Evolutionary conservation across 2,797 vertebrate species (phyloP), one percentile per base, ranked within the genome.

Genomic region (Aphelocoma californica): DNA sequence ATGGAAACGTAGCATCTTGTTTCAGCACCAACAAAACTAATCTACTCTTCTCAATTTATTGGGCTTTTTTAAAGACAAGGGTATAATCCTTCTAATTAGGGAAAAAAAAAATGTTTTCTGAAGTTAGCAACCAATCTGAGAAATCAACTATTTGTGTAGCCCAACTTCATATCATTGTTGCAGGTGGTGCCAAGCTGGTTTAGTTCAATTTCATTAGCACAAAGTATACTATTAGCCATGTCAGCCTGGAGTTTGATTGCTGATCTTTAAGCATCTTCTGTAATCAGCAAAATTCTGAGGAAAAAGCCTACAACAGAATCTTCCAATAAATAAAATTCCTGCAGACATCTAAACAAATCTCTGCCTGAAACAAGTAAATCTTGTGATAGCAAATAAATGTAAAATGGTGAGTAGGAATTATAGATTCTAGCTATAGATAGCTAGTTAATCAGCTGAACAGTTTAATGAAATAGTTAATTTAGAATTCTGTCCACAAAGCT

Each of bases 281-380:
- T 80, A 75, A 82, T 11, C 47, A 31, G 48, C 20, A 58, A 65
- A 88, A 79, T 28, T 48, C 44, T 66, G 71, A 70, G n/a, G 53
- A 70, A 89, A 81, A 91, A 72, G 12, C 3, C 40, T 79, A 1
- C 42, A 24, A 57, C 8, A 32, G 62, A 78, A 62, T 12, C 45
- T 86, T 83, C 34, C 67, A 90, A 79, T 84, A 73, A 65, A 56
- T 81, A 19, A 32, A 79, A 72, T 60, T 86, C 29, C 5, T 93
- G 48, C 53, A 92, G 74, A 45, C n/a, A 91, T 24, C 26, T 88
- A 67, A 89, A 91, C 6, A 48, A 89, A 86, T 91, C 40, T 74
- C 45, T 88, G 36, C n/a, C 60, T 66, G 34, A 60, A 86, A 67
- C 25, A 77, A 40, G 50, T 90, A 91, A 90, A 70, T 45, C n/a